Conservation (phyloP, 2,113 vertebrate genomes). For the Clupea harengus region DNA sequence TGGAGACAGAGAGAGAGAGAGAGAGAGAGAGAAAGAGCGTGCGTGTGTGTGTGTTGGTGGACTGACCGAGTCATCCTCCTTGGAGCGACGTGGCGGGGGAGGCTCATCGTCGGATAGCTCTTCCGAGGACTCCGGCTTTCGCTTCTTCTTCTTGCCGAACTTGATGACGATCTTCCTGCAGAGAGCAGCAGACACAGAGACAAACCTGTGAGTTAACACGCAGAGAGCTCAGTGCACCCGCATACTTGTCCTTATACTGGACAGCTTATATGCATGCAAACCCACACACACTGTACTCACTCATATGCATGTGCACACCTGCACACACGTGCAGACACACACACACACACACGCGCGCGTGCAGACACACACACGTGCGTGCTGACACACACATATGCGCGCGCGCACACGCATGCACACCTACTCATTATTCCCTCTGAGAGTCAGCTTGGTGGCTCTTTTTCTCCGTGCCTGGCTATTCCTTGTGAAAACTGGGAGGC, state of each 20-base stretch:
- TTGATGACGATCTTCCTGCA: conserved; percentile 95
- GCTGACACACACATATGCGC: not conserved
- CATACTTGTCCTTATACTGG: not conserved
- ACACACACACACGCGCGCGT: not conserved
- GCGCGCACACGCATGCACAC: not conserved
- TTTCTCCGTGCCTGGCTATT: not conserved
- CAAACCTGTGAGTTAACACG: not conserved
- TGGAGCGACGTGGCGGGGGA: conserved; percentile 72
- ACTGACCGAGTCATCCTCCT: conserved; percentile 85
- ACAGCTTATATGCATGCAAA: not conserved
- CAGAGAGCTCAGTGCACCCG: not conserved
- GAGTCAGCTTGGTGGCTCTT: too few species aligned
- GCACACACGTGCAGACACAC: not conserved
- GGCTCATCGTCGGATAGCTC: conserved; percentile 88
- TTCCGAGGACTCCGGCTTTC: conserved; percentile 91
- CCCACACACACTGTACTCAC: not conserved
- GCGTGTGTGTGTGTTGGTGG: not conserved
- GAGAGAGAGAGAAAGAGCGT: not conserved
- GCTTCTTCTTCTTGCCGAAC: conserved; percentile 93
- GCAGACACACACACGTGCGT: not conserved
- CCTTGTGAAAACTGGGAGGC: not conserved
- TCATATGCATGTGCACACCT: too few species aligned
- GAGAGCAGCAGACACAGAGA: conserved; percentile 8
- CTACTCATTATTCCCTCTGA: not conserved
- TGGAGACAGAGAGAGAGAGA: not conserved